A percentile compares a stretch with the other conserved stretches of the same genome.
phyloP scores from a whole-genome alignment of 2,797 vertebrate genomes.

The Erethizon dorsatum region DNA sequence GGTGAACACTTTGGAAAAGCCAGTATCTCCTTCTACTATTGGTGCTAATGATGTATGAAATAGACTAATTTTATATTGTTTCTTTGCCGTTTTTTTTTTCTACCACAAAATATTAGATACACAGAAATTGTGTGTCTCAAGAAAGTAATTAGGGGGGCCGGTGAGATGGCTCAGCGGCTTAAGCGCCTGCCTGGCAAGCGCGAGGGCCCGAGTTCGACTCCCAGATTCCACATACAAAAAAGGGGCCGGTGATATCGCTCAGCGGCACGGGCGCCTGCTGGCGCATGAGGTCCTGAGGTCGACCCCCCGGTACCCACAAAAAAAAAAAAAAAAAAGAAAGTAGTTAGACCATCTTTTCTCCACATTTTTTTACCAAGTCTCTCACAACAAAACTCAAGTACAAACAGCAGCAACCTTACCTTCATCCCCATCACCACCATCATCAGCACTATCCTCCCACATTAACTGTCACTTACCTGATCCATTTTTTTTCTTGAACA shows the following conservation, averaged over 20 bases:
- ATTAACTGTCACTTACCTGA: not conserved
- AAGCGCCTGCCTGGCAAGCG: too few relatives aligned
- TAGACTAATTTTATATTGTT: conserved; percentile 55
- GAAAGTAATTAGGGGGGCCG: not conserved
- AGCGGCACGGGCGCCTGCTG: too few relatives aligned
- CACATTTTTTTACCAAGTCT: not conserved
- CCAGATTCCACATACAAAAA: too few relatives aligned
- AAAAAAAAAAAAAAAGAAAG: too few relatives aligned
- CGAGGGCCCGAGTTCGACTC: too few relatives aligned
- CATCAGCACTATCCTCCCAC: not conserved
- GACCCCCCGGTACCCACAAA: too few relatives aligned
- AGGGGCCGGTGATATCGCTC: too few relatives aligned
- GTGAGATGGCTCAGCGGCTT: too few relatives aligned
- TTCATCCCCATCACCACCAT: not conserved
- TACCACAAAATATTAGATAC: not conserved
- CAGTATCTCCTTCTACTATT: not conserved
- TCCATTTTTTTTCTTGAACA: not conserved
- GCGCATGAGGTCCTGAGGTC: too few relatives aligned
- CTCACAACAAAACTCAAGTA: not conserved
- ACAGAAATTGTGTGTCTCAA: not conserved
- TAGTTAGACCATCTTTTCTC: not conserved
- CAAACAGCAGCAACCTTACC: rapidly evolving
- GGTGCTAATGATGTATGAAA: conserved; percentile 70
- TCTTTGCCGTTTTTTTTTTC: not conserved
- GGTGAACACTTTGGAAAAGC: conserved; percentile 28